phyloP scores from a whole-genome alignment of 2,797 vertebrate species.

The Phoxinus dragarum region DNA sequence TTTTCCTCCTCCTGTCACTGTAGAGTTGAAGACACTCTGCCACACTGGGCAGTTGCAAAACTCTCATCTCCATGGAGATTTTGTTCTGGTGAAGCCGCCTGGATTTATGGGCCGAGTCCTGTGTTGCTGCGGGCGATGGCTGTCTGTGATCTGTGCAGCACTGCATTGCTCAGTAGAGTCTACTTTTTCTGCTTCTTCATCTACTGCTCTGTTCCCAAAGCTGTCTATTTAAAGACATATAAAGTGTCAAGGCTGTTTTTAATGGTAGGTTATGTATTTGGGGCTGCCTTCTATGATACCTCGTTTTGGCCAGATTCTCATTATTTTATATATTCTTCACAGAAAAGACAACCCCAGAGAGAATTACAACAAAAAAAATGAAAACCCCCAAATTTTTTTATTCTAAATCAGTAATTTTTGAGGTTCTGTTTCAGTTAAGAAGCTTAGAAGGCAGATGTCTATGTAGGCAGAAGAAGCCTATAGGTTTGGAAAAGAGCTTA shows the following conservation, averaged over 20 bases:
- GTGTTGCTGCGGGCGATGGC: slow-evolving; percentile 49
- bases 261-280: neutral
- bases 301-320: neutral
- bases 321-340: neutral
- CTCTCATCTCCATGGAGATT: slow-evolving; percentile 67
- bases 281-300: neutral
- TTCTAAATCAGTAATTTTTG: neutral
- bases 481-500: neutral
- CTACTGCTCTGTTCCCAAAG: neutral
- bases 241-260: neutral
- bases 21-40: slow-evolving; percentile 30
- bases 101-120: slow-evolving; percentile 63
- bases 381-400: no score
- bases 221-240: neutral
- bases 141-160: slow-evolving; percentile 47
- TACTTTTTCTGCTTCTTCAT: slow-evolving; percentile 6
- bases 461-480: neutral
- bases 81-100: slow-evolving; percentile 40
- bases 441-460: neutral
- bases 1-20: slow-evolving; percentile 49
- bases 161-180: slow-evolving; percentile 35
- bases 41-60: slow-evolving; percentile 57
- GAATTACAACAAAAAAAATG: neutral
- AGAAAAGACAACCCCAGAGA: neutral
- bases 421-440: neutral